Conservation (phyloP, 2,113 vertebrate species). For the Morone chrysops region DNA sequence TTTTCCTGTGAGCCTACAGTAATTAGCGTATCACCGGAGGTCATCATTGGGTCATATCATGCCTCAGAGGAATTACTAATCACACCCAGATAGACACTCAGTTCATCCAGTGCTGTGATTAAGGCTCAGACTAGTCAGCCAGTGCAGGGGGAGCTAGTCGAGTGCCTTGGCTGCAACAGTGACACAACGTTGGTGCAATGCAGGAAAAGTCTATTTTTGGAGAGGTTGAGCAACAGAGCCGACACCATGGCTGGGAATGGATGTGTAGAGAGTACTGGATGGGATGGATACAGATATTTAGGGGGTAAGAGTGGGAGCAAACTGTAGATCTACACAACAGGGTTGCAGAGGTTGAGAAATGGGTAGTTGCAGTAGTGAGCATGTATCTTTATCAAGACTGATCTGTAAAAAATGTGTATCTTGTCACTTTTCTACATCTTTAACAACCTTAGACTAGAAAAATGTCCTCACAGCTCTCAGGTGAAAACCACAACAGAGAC, state of each 20-base stretch:
- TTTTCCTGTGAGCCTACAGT: constrained; percentile 30
- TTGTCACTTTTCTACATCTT: constrained; percentile 7
- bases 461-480: not conserved
- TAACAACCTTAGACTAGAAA: not conserved
- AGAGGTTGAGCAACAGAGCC: constrained; percentile 72
- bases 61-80: constrained; percentile 70
- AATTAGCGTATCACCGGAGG: constrained; percentile 67
- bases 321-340: not conserved
- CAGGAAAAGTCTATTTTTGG: constrained; percentile 83
- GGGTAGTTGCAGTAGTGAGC: not conserved
- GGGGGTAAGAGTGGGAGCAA: constrained; percentile 11
- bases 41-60: constrained; percentile 64
- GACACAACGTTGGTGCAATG: constrained; percentile 82
- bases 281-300: constrained; percentile 37
- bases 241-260: constrained; percentile 65
- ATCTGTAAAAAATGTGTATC: not conserved
- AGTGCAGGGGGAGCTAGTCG: constrained; percentile 58
- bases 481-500: constrained; percentile 15
- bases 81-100: constrained; percentile 57
- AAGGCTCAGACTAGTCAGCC: constrained; percentile 61
- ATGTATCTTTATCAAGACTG: not conserved
- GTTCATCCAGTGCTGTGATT: constrained; percentile 66
- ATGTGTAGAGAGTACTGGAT: constrained; percentile 30
- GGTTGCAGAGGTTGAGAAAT: not conserved
- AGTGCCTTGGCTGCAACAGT: constrained; percentile 70